Evolutionary conservation across 2,113 vertebrate genomes (phyloP), one percentile per base, ranked within the genome.

Genomic region (Archocentrus centrarchus): DNA sequence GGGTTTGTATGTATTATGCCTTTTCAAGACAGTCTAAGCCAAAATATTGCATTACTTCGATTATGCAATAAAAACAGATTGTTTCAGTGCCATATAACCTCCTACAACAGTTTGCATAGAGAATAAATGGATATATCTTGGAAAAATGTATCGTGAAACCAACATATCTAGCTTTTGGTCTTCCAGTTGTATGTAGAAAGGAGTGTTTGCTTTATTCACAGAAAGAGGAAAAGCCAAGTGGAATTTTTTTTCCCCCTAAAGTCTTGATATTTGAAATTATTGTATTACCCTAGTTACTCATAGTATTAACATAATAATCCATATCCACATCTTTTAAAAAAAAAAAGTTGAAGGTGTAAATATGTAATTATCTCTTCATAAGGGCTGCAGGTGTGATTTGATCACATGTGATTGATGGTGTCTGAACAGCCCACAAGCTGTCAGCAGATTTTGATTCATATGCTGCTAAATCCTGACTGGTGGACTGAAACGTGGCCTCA

Each of bases 11-110:
- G 88, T 83, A 85, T 91, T 86, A 61, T 85, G 62, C 44, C 39
- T 89, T 90, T 87, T 87, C 2, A 4, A 80, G 79, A 82, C 44
- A 9, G 66, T 70, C 75, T 86, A 64, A 39, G 64, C 81, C 77
- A 80, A 88, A 90, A 82, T 57, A 86, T 73, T 75, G 24, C 79
- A 87, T 82, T 84, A 80, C 80, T 80, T 85, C 55, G 88, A 83
- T 87, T 84, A 87, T 84, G 73, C 90, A 88, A 89, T 13, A 22
- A 92, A 88, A 81, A 35, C 60, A 53, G 37, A 76, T 89, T 86
- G 79, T 80, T 82, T 89, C 50, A 27, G n/a, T 53, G 81, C 78
- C 80, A 75, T 61, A 50, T 59, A 32, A 80, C 85, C 70, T 88
- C 81, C 81, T 91, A 87, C 76, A 86, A 68, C 80, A 68, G 41